Conservation (phyloP, 2,113 vertebrate species). For the Butorides virescens region DNA sequence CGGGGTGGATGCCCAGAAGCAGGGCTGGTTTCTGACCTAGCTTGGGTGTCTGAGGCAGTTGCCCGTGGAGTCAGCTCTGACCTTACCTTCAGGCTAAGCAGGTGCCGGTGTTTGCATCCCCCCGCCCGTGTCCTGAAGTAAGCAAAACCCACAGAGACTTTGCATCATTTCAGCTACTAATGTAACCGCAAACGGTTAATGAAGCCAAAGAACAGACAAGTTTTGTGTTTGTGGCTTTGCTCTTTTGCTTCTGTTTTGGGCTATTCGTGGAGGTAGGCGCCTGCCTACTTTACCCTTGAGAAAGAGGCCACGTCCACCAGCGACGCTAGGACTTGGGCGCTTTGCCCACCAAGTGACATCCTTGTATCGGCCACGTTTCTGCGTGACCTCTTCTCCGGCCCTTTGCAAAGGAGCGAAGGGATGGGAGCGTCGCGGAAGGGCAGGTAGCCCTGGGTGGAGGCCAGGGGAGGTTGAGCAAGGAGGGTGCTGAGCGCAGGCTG, state of each 20-base stretch:
- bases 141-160: not conserved
- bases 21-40: not conserved
- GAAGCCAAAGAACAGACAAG: not conserved
- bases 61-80: not conserved
- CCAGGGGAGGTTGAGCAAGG: not conserved
- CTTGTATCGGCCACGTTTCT: not conserved
- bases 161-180: not conserved
- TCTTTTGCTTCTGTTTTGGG: not conserved
- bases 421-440: not conserved
- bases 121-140: not conserved
- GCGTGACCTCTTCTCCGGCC: not conserved
- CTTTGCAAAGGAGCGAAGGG: not conserved
- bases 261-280: accelerated
- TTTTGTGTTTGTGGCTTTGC: not conserved
- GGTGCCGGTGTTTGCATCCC: not conserved
- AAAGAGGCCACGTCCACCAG: not conserved
- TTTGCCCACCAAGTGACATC: not conserved
- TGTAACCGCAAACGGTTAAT: not conserved
- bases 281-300: not conserved
- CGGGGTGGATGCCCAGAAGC: accelerated
- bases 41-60: not conserved
- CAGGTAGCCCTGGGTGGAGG: accelerated
- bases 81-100: not conserved
- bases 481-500: not conserved
- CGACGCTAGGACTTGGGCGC: accelerated